Base-by-base conservation (phyloP, 2,113 vertebrate species). In the Eretmochelys imbricata region DNA sequence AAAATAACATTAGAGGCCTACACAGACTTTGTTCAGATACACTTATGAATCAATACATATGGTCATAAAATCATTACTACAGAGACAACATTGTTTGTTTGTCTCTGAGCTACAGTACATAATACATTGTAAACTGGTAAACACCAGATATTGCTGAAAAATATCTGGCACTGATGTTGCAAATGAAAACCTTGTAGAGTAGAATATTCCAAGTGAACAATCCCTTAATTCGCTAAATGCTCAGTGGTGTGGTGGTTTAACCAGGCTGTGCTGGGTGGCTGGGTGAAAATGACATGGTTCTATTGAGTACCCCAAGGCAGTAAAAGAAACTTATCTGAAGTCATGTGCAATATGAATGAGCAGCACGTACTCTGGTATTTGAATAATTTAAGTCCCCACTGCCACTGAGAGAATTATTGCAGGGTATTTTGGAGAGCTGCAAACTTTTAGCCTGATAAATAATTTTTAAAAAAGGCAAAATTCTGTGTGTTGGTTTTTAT, bases 1-100 rank as follows among this genome's bases (percentile, higher is more conserved):
- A 91, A 91, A 84, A 86, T 80, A 35, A 65, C 35, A 25, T 38
- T 49, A 75, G 88, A 75, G 42, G 35, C 69, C 51, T 59, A 3
- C 53, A 50, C 35, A 69, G 85, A 46, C 80, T 97, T 93, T 86
- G 54, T 93, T 92, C 88, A 72, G 35, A n/a, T 72, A 22, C 27
- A 84, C 80, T 95, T 93, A 82, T n/a, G 93, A 90, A 83, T 55
- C 87, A 96, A 85, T 87, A 89, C 93, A 96, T 92, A 75, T 14
- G 10, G 27, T 85, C 85, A 87, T 94, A 93, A 93, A 93, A 53
- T 69, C 31, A n/a, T 76, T 46, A 13, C 50, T 76, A 80, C 46
- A 76, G 65, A n/a, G 79, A 76, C 62, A 91, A 88, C 49, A 35
- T 50, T 89, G 65, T 92, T 50, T 89, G 59, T 92, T 91, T 87